Evolutionary conservation across 2,797 vertebrate species (phyloP), one percentile per base, ranked within the genome.

Genomic region (Arnoldichthys spilopterus): DNA sequence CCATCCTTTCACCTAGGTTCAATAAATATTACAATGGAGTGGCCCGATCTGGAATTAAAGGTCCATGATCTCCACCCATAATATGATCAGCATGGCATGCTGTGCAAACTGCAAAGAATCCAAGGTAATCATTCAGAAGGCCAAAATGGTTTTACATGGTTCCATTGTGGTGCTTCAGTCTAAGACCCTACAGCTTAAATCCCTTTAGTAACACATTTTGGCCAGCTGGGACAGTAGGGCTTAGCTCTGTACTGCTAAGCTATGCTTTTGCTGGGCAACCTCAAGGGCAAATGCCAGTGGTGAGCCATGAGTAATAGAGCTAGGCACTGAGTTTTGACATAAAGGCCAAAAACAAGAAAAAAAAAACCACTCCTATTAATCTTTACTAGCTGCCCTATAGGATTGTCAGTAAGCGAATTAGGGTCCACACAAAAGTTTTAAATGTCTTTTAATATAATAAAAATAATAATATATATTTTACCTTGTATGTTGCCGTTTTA

Each of bases 141-240:
- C 20, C 47, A 71, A 54, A 43, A 43, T 70, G 54, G 28, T 37
- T 61, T 77, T 22, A 3, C 12, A 51, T n/a, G 63, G 45, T 74
- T 58, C 59, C 43, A 69, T 62, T 53, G 54, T 8, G 53, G 28
- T 54, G 30, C 30, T 24, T 54, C 30, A 5, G 24, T 51, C 12
- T 22, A 24, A 34, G 13, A 47, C 13, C 26, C 2, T 22, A n/a
- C 28, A 32, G 32, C 54, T 43, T 53, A 22, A 53, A 70, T 28
- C 56, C 68, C 26, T 79, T 79, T 53, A 61, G 72, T 40, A 74
- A 61, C 56, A 40, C 53, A 24, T 71, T 80, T 70, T 20, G 26
- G 45, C 12, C 51, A 71, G n/a, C 66, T 74, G 2, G 37, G 66
- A 43, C 73, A 54, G 56, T 26, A 43, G 24, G 58, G 32, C n/a